Base-by-base conservation (phyloP, 2,888 invertebrate genomes). In the Drosophila ezoana region DNA sequence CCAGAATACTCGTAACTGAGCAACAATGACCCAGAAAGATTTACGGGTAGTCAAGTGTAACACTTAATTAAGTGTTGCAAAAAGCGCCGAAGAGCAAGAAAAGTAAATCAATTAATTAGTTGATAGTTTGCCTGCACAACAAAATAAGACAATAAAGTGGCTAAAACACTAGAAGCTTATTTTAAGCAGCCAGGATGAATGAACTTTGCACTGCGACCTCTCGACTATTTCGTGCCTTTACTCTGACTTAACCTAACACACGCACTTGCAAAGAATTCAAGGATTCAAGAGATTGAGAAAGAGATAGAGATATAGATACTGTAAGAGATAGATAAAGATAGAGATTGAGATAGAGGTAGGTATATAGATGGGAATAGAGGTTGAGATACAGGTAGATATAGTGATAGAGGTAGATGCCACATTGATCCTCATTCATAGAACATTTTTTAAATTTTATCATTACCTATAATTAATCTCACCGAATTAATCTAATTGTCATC, bases 21-120 rank as follows among this genome's bases (percentile, higher is more conserved):
- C 70, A 76, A 74, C 76, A 70, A 69, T 76, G 76, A 79, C 76
- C 79, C 79, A 76, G 54, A 76, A 78, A 74, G 75, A 79, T 78
- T 78, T 60, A 62, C 62, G 62, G 64, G 43, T 56, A 53, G 64
- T 68, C 69, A 51, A 78, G 73, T 72, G 51, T 72, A 63, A 37
- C 59, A 68, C 60, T 72, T 54, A 77, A 75, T 77, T 64, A 69
- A 73, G 40, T 59, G 52, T 16, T 72, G 67, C 60, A 58, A 54
- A 74, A 72, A 60, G 11, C 13, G 18, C 18, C 14, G 10, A 43
- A 35, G 9, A 28, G 23, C 23, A 54, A 11, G n/a, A 23, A 33
- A 67, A 49, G 35, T 56, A 23, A 52, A 41, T 62, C 56, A 68
- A 68, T 77, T 77, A 77, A 77, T 68, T 67, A 57, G 41, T 59